Conservation (phyloP, 2,888 invertebrate genomes). For the Drosophila crucigera region DNA sequence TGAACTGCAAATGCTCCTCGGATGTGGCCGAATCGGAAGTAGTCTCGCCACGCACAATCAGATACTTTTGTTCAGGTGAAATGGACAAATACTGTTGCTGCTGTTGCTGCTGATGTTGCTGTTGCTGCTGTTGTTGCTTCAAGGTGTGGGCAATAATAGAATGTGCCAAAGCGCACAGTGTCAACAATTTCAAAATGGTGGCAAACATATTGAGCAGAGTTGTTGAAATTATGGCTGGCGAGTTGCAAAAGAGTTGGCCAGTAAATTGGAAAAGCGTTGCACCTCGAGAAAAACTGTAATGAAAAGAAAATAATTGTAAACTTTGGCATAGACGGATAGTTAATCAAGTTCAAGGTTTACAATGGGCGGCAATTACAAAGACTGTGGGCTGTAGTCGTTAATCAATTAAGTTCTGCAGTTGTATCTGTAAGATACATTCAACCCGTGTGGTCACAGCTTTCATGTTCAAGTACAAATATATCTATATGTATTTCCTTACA, state of each 20-base stretch:
- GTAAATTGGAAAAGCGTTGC: slow-evolving; percentile 64
- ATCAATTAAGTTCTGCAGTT: slow-evolving; percentile 67
- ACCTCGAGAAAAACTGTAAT: slow-evolving; percentile 76
- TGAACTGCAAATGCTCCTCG: slow-evolving; percentile 65
- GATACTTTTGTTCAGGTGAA: slow-evolving; percentile 64
- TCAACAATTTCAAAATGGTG: slow-evolving; percentile 75
- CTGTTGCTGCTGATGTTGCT: slow-evolving; percentile 31
- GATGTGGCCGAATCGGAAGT: slow-evolving; percentile 30
- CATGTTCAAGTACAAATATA: slow-evolving; percentile 56
- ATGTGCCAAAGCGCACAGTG: slow-evolving; percentile 79
- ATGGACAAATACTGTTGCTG: slow-evolving; percentile 25
- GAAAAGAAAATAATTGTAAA: slow-evolving; percentile 6
- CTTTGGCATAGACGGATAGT: slow-evolving; percentile 7
- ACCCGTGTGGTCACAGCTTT: slow-evolving; percentile 26
- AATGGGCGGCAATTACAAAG: slow-evolving; percentile 62
- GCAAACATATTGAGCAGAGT: slow-evolving; percentile 64
- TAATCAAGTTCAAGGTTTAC: slow-evolving; percentile 70
- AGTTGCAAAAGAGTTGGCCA: not conserved
- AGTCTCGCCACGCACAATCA: slow-evolving; percentile 74
- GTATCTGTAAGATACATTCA: slow-evolving; percentile 37
- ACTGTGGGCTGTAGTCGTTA: slow-evolving; percentile 60
- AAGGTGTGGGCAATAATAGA: slow-evolving; percentile 65
- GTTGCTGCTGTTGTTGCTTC: slow-evolving; percentile 52
- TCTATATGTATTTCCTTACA: slow-evolving; percentile 62
- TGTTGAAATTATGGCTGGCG: not conserved